Conservation (phyloP, 2,113 vertebrate species). For the Hippocampus mohnikei region DNA sequence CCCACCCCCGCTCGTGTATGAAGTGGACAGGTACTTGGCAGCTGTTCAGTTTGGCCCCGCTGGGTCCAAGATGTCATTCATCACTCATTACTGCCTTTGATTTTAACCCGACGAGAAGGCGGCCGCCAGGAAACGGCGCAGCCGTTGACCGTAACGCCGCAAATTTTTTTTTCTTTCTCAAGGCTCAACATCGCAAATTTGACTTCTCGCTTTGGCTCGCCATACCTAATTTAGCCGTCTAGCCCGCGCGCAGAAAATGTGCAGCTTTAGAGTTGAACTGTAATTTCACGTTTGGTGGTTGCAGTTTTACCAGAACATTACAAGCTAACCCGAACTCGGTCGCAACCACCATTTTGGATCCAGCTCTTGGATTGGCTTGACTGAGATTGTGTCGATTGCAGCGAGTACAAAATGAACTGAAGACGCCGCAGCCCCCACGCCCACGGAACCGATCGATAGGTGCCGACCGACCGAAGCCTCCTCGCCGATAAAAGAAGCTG, state of each 20-base stretch:
- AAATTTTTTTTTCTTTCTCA: not conserved
- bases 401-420: not conserved
- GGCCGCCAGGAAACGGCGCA: not conserved
- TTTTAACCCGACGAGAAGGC: not conserved
- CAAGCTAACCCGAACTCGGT: not conserved
- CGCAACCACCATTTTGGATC: not conserved
- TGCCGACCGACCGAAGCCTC: not conserved
- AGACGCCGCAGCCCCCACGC: not conserved
- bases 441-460: not conserved
- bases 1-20: not conserved
- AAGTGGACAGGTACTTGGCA: slow-evolving; percentile 12
- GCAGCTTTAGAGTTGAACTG: too few relatives aligned
- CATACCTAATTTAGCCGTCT: not conserved
- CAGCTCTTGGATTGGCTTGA: not conserved
- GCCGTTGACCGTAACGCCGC: not conserved
- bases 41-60: slow-evolving; percentile 15
- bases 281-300: too few relatives aligned
- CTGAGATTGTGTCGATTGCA: not conserved
- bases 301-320: not conserved
- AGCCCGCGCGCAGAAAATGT: too few relatives aligned
- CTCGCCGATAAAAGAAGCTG: not conserved
- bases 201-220: not conserved
- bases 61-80: slow-evolving; percentile 22
- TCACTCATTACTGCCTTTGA: slow-evolving; percentile 5
- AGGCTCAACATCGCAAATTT: not conserved